Conservation (phyloP, 2,888 invertebrate species). For the Sminthurides aquaticus region DNA sequence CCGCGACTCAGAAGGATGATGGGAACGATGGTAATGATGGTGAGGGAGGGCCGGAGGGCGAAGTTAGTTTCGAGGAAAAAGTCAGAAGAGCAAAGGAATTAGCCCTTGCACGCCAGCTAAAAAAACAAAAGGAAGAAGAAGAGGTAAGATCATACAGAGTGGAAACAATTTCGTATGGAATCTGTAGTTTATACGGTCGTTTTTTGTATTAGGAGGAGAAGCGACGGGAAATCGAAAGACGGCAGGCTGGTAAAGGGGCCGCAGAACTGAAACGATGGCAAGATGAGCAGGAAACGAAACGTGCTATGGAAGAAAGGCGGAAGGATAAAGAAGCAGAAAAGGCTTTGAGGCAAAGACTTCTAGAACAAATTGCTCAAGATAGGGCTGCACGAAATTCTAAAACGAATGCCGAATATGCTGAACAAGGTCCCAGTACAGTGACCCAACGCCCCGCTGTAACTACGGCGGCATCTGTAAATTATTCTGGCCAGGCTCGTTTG, state of each 20-base stretch:
- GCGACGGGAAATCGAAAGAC: slow-evolving; percentile 61
- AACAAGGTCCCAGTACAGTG: slow-evolving; percentile 8
- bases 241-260: slow-evolving; percentile 64
- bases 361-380: slow-evolving; percentile 78
- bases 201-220: slow-evolving; percentile 46
- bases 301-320: slow-evolving; percentile 63
- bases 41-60: not conserved
- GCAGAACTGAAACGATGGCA: slow-evolving; percentile 65
- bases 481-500: slow-evolving; percentile 58
- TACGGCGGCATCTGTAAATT: slow-evolving; percentile 31
- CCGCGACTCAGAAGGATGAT: not conserved
- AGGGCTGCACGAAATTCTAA: slow-evolving; percentile 56
- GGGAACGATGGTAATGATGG: slow-evolving; percentile 10
- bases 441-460: slow-evolving; percentile 4
- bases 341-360: slow-evolving; percentile 65
- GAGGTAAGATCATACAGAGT: slow-evolving; percentile 52
- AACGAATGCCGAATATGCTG: slow-evolving; percentile 29
- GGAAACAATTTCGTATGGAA: not conserved
- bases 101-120: slow-evolving; percentile 58
- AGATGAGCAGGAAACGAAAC: slow-evolving; percentile 65
- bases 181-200: slow-evolving; percentile 7
- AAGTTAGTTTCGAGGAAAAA: slow-evolving; percentile 51
- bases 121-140: slow-evolving; percentile 61
- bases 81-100: slow-evolving; percentile 60
- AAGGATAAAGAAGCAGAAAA: slow-evolving; percentile 69